Evolutionary conservation across 1,140 invertebrate species (phyloP).

Genomic region (Saccostrea echinata): DNA sequence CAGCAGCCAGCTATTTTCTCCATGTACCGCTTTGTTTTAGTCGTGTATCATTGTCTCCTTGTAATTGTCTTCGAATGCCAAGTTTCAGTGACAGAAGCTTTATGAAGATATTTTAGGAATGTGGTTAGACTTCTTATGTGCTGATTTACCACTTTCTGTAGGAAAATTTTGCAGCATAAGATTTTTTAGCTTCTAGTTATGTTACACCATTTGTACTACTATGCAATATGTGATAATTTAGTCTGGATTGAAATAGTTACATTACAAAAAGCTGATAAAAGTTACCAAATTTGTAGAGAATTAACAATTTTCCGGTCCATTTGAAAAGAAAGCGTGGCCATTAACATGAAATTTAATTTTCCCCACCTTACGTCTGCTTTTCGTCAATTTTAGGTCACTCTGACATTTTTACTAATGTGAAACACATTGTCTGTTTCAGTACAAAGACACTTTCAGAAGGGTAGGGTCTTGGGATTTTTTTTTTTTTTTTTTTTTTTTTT

Average conservation of each 20-base stretch:
- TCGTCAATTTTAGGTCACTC: background rate
- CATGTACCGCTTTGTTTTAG: too few species aligned
- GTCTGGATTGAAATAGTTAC: background rate
- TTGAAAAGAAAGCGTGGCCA: background rate
- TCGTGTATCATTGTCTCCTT: background rate
- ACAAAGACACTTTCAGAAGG: background rate
- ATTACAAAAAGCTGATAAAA: background rate
- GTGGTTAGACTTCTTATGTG: background rate
- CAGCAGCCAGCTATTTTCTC: too few species aligned
- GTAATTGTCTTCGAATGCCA: background rate
- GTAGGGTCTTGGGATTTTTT: background rate
- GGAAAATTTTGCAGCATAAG: too few species aligned
- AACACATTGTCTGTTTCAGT: constrained; percentile 10
- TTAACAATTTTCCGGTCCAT: background rate
- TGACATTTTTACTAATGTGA: constrained; percentile 5
- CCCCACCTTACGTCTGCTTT: background rate
- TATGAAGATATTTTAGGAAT: constrained; percentile 8
- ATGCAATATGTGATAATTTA: background rate
- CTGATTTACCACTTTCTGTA: too few species aligned
- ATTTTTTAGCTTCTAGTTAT: background rate
- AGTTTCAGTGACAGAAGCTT: background rate
- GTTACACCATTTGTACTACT: background rate
- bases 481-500: too few species aligned
- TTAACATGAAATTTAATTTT: background rate
- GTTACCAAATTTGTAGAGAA: background rate